Base-by-base conservation (phyloP, 2,888 invertebrate genomes). In the Eudemis profundana region DNA sequence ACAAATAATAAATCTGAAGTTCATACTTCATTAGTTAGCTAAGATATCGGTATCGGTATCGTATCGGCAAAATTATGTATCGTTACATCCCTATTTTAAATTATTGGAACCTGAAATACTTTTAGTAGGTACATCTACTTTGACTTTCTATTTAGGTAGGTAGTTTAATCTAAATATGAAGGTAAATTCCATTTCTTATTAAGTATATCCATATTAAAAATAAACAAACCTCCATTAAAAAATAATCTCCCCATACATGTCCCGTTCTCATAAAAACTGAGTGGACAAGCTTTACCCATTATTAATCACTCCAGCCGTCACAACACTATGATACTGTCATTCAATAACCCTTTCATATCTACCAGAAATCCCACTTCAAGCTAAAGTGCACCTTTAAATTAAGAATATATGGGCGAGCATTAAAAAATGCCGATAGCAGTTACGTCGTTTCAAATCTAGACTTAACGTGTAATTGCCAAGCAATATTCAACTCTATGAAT, bases 251-350 rank as follows among this genome's bases (percentile, higher is more conserved):
- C 83, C 82, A 76, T 83, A 85, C 87, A 86, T 79, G 85, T 83
- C 83, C 77, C 81, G 81, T 82, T 86, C 83, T 85, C 83, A 87
- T 81, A 85, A 85, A 82, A 79, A 76, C 53, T 29, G 65, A 65
- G 65, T 81, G 85, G 82, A 89, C 91, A 89, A 80, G 85, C 82
- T 78, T 78, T 78, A 81, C 84, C 89, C 91, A 89, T 91, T 90
- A 92, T 90, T 91, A 90, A 91, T 92, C 92, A 90, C 86, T 82
- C 69, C 78, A 82, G 87, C 86, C 89, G 92, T 91, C 92, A 92
- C 84, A 91, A 91, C 90, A 91, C 85, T 85, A 84, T 84, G 87
- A 91, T 90, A 90, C 86, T 82, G 85, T 89, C 85, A 87, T 85
- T 88, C 86, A 86, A 86, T 87, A 87, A 87, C 89, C 86, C 86